Evolutionary conservation across 1,140 invertebrate genomes (phyloP).

Genomic region (Dendrolimus punctatus): DNA sequence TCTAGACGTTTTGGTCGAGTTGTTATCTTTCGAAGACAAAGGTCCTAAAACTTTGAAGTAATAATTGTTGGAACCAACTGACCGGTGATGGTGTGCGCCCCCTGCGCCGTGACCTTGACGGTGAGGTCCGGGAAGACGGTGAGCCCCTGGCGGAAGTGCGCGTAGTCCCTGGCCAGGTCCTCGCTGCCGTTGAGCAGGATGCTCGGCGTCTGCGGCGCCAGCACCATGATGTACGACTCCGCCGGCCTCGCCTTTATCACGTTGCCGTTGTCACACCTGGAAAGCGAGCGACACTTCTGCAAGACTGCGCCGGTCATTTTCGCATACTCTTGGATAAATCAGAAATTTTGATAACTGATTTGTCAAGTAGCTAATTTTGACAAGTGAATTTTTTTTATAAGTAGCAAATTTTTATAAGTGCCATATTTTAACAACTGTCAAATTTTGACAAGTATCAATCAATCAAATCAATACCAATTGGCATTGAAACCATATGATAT

Average conservation of each 20-base stretch:
- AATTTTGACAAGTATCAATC: too few species aligned
- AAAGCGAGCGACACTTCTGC: slow-evolving; percentile 3
- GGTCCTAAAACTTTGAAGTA: neutral
- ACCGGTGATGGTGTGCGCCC: slow-evolving; percentile 46
- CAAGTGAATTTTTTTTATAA: too few species aligned
- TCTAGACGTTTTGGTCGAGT: too few species aligned
- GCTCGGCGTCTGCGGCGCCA: slow-evolving; percentile 87
- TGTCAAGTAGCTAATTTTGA: too few species aligned
- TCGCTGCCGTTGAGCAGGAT: slow-evolving; percentile 88
- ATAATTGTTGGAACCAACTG: slow-evolving; percentile 12
- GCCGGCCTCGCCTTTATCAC: slow-evolving; percentile 75
- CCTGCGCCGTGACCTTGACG: slow-evolving; percentile 74
- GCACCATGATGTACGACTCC: slow-evolving; percentile 89
- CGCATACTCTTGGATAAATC: too few species aligned
- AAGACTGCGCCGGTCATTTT: neutral
- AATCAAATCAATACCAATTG: too few species aligned
- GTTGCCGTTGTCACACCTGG: slow-evolving; percentile 80
- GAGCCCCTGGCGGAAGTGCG: slow-evolving; percentile 87
- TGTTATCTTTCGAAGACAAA: neutral
- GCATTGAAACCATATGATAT: too few species aligned
- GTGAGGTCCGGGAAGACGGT: slow-evolving; percentile 87
- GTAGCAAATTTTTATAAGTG: too few species aligned
- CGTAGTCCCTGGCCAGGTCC: slow-evolving; percentile 88
- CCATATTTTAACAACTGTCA: too few species aligned
- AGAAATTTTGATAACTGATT: too few species aligned